These are phyloP conservation scores for Brienomyrus longianalis DNA, from an alignment of 2,113 vertebrate species.

Conservation along the genomic window DNA sequence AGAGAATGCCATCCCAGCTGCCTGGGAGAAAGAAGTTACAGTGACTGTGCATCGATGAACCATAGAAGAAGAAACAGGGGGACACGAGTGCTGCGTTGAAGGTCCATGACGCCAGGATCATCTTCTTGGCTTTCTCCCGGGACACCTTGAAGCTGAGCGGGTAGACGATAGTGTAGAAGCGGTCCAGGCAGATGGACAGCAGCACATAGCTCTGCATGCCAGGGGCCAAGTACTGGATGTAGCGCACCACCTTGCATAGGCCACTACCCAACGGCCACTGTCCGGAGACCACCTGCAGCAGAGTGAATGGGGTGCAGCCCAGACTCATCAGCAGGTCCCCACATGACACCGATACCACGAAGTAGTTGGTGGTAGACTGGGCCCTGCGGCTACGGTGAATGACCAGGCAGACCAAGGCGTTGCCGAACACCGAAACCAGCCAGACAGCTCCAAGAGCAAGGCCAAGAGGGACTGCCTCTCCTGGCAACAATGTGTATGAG, in stretches of 20 bases:
- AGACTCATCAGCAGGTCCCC: slow-evolving; percentile 77
- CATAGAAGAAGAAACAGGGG: slow-evolving; percentile 71
- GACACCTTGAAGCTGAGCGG: slow-evolving; percentile 92
- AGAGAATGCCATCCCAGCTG: slow-evolving; percentile 70
- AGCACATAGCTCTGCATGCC: slow-evolving; percentile 81
- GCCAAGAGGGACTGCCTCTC: slow-evolving; percentile 64
- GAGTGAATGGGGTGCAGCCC: slow-evolving; percentile 63
- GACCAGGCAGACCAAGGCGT: slow-evolving; percentile 79
- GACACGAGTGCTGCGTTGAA: slow-evolving; percentile 62
- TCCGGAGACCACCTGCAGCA: slow-evolving; percentile 71
- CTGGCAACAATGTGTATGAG: slow-evolving; percentile 44
- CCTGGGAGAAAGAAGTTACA: slow-evolving; percentile 78
- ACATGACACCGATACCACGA: slow-evolving; percentile 86
- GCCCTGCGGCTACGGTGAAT: slow-evolving; percentile 86
- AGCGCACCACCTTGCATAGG: slow-evolving; percentile 69
- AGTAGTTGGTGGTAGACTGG: slow-evolving; percentile 89
- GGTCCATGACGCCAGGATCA: slow-evolving; percentile 81
- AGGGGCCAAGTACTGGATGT: slow-evolving; percentile 76
- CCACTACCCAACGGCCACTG: slow-evolving; percentile 65
- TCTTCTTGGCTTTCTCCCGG: slow-evolving; percentile 83
- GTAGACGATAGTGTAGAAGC: slow-evolving; percentile 86
- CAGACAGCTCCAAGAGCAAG: slow-evolving; percentile 68
- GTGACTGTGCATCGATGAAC: slow-evolving; percentile 49
- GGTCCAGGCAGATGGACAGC: slow-evolving; percentile 81
- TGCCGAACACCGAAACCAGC: slow-evolving; percentile 78